Evolutionary conservation across 2,888 invertebrate species (phyloP).

Genomic region (Philhelius pedissequus): DNA sequence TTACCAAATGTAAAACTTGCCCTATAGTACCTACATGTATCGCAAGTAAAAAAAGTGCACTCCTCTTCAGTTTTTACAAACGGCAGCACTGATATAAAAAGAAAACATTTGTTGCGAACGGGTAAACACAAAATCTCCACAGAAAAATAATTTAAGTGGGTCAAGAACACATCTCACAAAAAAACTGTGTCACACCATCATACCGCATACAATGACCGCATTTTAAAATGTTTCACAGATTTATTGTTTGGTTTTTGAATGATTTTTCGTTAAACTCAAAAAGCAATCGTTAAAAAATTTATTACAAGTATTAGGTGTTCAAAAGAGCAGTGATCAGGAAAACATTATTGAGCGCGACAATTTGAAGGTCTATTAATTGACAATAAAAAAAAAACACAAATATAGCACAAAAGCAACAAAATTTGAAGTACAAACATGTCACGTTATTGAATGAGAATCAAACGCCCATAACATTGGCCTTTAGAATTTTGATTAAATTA

Average conservation of each 20-base stretch:
- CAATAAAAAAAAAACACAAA: neutral
- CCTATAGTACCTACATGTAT: neutral
- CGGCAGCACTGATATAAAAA: neutral
- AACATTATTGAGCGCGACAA: neutral
- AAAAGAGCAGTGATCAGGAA: neutral
- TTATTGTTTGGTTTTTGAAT: constrained; percentile 39
- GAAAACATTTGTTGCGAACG: constrained; percentile 34
- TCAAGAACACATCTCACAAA: constrained; percentile 58
- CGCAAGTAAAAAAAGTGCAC: neutral
- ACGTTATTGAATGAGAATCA: neutral
- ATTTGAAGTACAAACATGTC: neutral
- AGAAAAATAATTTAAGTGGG: constrained; percentile 53
- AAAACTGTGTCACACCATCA: neutral
- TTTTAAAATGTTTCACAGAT: constrained; percentile 37
- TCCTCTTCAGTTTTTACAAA: neutral
- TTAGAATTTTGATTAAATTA: neutral
- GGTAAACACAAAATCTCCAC: constrained; percentile 43
- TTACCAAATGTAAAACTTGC: neutral
- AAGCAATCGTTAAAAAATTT: neutral
- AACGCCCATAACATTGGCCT: constrained; percentile 3
- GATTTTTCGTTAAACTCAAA: neutral
- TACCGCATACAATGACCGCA: constrained; percentile 3
- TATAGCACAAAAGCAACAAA: neutral
- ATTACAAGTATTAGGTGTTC: neutral
- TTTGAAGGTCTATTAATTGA: constrained; percentile 8